Evolutionary conservation across 2,113 vertebrate genomes (phyloP).

Genomic region (Vicugna pacos): DNA sequence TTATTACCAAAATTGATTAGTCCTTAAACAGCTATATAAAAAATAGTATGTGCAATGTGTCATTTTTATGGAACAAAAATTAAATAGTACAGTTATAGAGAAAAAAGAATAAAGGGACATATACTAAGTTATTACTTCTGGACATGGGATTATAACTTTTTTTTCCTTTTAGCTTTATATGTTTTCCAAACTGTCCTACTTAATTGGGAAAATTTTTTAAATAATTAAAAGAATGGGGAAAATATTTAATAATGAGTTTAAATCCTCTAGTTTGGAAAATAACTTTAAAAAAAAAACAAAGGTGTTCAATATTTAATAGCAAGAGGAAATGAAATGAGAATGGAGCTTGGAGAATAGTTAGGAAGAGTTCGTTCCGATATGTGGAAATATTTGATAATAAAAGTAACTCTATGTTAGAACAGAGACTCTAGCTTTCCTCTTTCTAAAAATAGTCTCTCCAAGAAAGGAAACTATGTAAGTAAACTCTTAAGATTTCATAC

Average conservation of each 20-base stretch:
- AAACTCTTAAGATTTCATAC: background rate
- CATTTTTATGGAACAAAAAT: conserved; percentile 47
- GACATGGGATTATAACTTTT: background rate
- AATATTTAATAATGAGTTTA: conserved; percentile 1
- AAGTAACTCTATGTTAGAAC: background rate
- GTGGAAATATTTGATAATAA: conserved; percentile 9
- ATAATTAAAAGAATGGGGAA: background rate
- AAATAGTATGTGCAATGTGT: background rate
- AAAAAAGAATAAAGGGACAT: conserved; percentile 4
- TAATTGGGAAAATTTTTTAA: conserved; percentile 6
- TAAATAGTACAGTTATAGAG: background rate
- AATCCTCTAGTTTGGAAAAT: background rate
- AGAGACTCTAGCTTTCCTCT: background rate
- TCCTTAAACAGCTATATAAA: background rate
- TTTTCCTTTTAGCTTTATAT: background rate
- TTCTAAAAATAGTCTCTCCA: background rate
- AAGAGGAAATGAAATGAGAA: background rate
- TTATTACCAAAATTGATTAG: background rate
- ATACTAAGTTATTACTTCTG: background rate
- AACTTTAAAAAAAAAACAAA: background rate
- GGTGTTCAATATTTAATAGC: background rate
- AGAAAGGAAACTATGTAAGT: background rate
- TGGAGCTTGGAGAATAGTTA: background rate
- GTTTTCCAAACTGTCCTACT: conserved; percentile 29
- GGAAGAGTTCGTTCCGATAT: background rate